Evolutionary conservation across 1,140 invertebrate species (phyloP), one percentile per base, ranked within the genome.

Genomic region (Platorchestia sp.): DNA sequence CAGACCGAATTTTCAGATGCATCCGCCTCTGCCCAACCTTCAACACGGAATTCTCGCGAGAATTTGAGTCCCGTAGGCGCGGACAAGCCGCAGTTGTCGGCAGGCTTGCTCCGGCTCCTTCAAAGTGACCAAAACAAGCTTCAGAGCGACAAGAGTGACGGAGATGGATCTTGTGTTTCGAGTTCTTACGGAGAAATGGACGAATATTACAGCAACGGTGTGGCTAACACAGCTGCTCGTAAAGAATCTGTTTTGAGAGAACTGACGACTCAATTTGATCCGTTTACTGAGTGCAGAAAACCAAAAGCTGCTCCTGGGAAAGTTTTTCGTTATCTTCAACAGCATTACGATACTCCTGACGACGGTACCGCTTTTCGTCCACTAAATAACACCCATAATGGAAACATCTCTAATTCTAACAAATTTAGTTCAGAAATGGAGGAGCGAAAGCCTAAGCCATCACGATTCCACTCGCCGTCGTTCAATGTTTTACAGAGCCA

Each of bases 1-100:
- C 98, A 99, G 97, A 95, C 95, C 1, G 96, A 96, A 59, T 96
- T 96, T 93, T 95, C 96, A 86, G 93, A 45, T 3, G 91, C 95
- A n/a, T 95, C 95, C 3, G 44, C 41, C 75, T 95, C 87, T 27
- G 75, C 95, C 44, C 10, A 75, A 36, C 59, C 59, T 75, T 1
- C 59, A 36, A 36, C 27, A 75, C 3, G 27, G 27, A 75, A 10
- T 19, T 87, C 95, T 42, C 47, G 86, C 16, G 87, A 96, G 27
- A 95, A 95, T 6, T 51, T 93, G 0, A 96, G 47, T 42, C 47
- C 95, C 27, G 95, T 95, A 19, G 91, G 45, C 47, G 75, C 95
- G 10, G 91, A 93, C 91, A 93, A 93, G 36, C 91, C 91, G 6
- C 43, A 93, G 45, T 47, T 93, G 45, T 93, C 91, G 19, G 91